Evolutionary conservation across 1,140 invertebrate species (phyloP).

Genomic region (Microplitis demolitor): DNA sequence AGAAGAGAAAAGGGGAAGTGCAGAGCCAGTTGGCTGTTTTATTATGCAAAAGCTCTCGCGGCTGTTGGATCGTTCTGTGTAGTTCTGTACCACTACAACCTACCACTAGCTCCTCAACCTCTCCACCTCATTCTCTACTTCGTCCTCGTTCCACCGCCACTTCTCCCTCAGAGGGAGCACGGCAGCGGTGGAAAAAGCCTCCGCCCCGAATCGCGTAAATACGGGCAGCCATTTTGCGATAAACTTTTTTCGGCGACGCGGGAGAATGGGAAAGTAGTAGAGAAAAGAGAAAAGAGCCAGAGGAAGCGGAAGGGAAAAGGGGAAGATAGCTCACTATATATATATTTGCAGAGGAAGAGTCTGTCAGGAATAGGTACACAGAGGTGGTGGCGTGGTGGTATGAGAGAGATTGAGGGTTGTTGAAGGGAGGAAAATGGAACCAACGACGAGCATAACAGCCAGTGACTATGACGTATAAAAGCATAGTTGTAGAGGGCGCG

Average conservation of each 20-base stretch:
- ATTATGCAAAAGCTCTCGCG: conserved; percentile 63
- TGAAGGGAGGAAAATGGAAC: conserved; percentile 11
- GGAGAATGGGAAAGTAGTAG: conserved; percentile 19
- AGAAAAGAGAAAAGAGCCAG: not conserved
- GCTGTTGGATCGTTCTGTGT: conserved; percentile 54
- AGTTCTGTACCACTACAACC: conserved; percentile 26
- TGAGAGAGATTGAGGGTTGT: not conserved
- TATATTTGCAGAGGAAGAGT: not conserved
- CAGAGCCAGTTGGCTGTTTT: conserved; percentile 52
- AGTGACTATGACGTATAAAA: conserved; percentile 7
- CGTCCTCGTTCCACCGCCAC: not conserved
- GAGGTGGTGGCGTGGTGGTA: too few relatives aligned
- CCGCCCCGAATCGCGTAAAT: conserved; percentile 60
- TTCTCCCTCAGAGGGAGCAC: conserved; percentile 26
- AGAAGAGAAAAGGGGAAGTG: conserved; percentile 37
- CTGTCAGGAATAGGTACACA: too few relatives aligned
- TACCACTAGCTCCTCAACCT: not conserved
- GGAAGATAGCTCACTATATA: not conserved
- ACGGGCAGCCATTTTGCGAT: conserved; percentile 63
- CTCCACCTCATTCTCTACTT: not conserved
- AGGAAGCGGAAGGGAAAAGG: not conserved
- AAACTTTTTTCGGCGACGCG: conserved; percentile 52
- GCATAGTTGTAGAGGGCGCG: not conserved
- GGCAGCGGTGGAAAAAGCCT: conserved; percentile 54
- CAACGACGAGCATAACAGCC: not conserved